Evolutionary conservation across 2,888 invertebrate genomes (phyloP), one percentile per base, ranked within the genome.

Genomic region (Hofmannophila pseudospretella): DNA sequence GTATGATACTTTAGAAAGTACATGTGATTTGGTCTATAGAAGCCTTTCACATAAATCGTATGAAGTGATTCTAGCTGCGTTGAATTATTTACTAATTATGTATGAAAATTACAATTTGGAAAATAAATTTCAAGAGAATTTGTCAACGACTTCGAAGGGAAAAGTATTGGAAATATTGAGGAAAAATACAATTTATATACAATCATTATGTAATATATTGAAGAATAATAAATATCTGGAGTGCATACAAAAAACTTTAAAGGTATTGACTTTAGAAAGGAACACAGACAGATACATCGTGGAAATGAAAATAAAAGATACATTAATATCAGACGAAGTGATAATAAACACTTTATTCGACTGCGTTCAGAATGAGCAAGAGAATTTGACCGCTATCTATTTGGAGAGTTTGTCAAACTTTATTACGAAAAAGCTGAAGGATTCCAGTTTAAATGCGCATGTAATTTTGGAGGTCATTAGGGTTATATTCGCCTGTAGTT

Each of bases 361-460:
- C 1, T 64, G 46, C 2, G 50, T 76, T 0, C 49, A 64, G 10
- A 60, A 47, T 5, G 75, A 71, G 37, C 73, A 71, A 28, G 80
- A 80, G 28, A 76, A 60, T 37, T 35, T 79, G 7, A 75, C 63
- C 1, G 71, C 71, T 45, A 57, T 79, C 9, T 82, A 77, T 46
- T 56, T 85, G 38, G 51, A 63, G 14, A 67, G 74, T 39, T 45
- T 80, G 1, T 48, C 64, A 1, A 57, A 58, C 22, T 75, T 64
- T 14, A 51, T 79, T 0, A 47, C 53, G 4, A 44, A 46, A 4
- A 56, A 51, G 34, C 14, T 75, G 7, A 45, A 37, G 3, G 45
- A 38, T 0, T 30, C 34, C 38, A 38, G 36, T 8, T 41, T 51
- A 3, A 14, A 27, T 25, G 36, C 43, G 32, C 22, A 14, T 2